Evolutionary conservation across 2,113 vertebrate genomes (phyloP).

Genomic region (Hymenochirus boettgeri): DNA sequence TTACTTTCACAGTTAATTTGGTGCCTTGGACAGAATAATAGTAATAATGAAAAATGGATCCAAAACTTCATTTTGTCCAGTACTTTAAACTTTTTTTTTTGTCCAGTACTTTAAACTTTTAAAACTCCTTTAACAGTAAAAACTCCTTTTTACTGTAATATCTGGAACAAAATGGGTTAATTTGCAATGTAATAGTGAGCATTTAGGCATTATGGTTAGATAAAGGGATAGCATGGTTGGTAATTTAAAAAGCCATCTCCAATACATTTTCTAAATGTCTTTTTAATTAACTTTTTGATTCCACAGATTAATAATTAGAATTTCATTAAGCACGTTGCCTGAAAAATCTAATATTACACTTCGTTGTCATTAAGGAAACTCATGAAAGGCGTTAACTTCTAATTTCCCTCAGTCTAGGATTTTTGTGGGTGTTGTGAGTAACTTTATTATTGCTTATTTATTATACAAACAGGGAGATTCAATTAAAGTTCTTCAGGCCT

Average conservation of each 20-base stretch:
- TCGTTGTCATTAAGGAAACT: neutral
- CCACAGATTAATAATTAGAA: conserved; percentile 17
- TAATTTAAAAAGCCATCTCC: conserved; percentile 16
- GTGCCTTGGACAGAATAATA: no score
- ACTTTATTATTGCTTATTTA: no score
- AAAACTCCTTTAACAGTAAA: no score
- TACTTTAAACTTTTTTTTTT: no score
- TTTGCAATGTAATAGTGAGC: neutral
- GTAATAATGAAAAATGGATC: no score
- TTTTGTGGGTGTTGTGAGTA: no score
- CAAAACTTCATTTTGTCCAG: no score
- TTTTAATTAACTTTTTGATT: conserved; percentile 31
- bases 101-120: no score
- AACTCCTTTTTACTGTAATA: no score
- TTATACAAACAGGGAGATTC: no score
- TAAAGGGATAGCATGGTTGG: neutral
- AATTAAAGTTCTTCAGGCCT: no score
- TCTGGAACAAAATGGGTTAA: neutral
- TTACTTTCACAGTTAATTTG: no score
- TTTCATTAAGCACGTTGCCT: neutral
- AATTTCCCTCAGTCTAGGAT: neutral
- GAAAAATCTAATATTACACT: neutral
- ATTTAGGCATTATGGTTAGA: neutral
- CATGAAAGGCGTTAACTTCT: neutral
- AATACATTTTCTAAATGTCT: conserved; percentile 7